A percentile compares a stretch with the other conserved stretches of the same genome.
phyloP scores from a whole-genome alignment of 1,140 invertebrate species.

The Leguminivora glycinivorella region DNA sequence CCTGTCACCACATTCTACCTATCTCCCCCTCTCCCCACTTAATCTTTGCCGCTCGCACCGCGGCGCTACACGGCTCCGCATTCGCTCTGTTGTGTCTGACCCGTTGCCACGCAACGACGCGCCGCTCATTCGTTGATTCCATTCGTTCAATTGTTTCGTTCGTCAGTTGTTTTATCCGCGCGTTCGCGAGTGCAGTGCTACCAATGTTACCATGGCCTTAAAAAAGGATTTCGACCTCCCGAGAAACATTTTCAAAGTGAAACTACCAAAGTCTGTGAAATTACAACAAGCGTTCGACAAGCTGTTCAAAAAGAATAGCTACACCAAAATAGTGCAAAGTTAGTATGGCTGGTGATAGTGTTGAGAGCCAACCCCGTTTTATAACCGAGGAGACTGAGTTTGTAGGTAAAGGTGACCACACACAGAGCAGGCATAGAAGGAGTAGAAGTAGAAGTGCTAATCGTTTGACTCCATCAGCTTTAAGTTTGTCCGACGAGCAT shows the following conservation, averaged over 20 bases:
- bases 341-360: constrained; percentile 72
- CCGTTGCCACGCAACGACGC: constrained; percentile 64
- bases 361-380: constrained; percentile 63
- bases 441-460: constrained; percentile 60
- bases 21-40: constrained; percentile 2
- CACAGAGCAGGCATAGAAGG: constrained; percentile 47
- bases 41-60: constrained; percentile 41
- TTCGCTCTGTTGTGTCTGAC: constrained; percentile 63
- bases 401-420: constrained; percentile 56
- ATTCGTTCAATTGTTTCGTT: no score
- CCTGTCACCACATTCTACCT: constrained; percentile 4
- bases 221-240: constrained; percentile 73
- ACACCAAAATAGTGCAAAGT: constrained; percentile 74
- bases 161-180: constrained; percentile 13
- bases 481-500: constrained; percentile 72
- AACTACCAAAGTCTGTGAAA: constrained; percentile 64
- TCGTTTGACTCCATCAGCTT: constrained; percentile 49
- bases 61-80: not conserved
- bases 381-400: constrained; percentile 65
- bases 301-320: constrained; percentile 70
- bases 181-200: constrained; percentile 38
- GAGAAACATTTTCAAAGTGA: constrained; percentile 70
- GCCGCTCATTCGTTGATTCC: not conserved
- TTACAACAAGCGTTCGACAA: constrained; percentile 69
- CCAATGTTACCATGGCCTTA: constrained; percentile 64